Evolutionary conservation across 2,888 invertebrate genomes (phyloP).

Genomic region (Platerodrilus igneus): DNA sequence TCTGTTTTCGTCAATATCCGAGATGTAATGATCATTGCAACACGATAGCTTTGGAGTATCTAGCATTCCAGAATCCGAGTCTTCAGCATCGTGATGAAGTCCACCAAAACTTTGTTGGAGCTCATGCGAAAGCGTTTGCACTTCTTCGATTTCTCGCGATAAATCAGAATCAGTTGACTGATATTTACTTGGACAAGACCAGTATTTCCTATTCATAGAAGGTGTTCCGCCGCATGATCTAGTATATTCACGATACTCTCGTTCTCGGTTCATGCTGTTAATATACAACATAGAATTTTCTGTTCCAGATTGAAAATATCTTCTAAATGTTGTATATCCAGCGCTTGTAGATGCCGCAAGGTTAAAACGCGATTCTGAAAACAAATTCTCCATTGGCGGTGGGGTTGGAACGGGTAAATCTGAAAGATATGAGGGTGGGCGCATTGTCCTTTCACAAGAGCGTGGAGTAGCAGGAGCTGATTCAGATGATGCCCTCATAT

Average conservation of each 20-base stretch:
- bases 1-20: slow-evolving; percentile 47
- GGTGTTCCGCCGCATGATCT: slow-evolving; percentile 26
- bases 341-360: too few species aligned
- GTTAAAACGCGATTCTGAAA: slow-evolving; percentile 43
- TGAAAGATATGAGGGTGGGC: slow-evolving; percentile 36
- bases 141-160: slow-evolving; percentile 43
- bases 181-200: slow-evolving; percentile 34
- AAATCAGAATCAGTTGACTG: slow-evolving; percentile 40
- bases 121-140: slow-evolving; percentile 37
- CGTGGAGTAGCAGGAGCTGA: slow-evolving; percentile 22
- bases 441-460: slow-evolving; percentile 25
- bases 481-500: slow-evolving; percentile 32
- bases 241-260: slow-evolving; percentile 4
- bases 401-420: slow-evolving; percentile 46
- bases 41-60: slow-evolving; percentile 26
- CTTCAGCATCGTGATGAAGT: slow-evolving; percentile 16
- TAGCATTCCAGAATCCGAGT: slow-evolving; percentile 5
- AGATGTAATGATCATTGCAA: slow-evolving; percentile 46
- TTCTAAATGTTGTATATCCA: too few species aligned
- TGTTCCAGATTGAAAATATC: too few species aligned
- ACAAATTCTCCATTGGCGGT: slow-evolving; percentile 46
- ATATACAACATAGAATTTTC: too few species aligned
- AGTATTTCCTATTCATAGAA: slow-evolving; percentile 23
- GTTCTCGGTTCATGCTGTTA: slow-evolving; percentile 3
- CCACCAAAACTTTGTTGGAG: slow-evolving; percentile 34